Percentiles rank a stretch among this genome's conserved stretches.
Evolutionary conservation across 2,888 invertebrate species (phyloP).

Genomic region (Ptychoptera contaminata): DNA sequence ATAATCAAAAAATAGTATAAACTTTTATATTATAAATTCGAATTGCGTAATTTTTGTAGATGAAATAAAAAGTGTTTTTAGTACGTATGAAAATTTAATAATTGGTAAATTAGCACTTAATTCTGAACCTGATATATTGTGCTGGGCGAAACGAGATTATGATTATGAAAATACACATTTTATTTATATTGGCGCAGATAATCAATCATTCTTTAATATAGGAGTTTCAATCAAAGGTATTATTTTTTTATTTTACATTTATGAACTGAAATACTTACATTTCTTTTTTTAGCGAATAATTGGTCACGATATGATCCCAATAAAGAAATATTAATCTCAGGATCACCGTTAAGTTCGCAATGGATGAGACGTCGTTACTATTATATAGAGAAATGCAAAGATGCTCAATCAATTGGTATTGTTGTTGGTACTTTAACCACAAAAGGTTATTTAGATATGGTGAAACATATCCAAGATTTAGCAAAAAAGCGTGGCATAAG

Average conservation of each 20-base stretch:
- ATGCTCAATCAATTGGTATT: constrained; percentile 74
- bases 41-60: too few species aligned
- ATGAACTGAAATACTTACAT: constrained; percentile 2
- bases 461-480: constrained; percentile 55
- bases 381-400: constrained; percentile 80
- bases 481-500: constrained; percentile 67
- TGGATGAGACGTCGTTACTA: constrained; percentile 68
- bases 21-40: not conserved
- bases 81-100: not conserved
- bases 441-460: constrained; percentile 56
- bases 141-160: constrained; percentile 15
- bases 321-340: constrained; percentile 23
- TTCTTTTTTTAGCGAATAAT: constrained; percentile 31
- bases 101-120: constrained; percentile 7
- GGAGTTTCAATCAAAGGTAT: constrained; percentile 37
- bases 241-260: not conserved
- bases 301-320: constrained; percentile 42
- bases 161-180: constrained; percentile 37
- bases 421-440: constrained; percentile 84
- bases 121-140: constrained; percentile 7
- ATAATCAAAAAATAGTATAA: not conserved
- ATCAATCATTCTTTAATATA: constrained; percentile 46
- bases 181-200: constrained; percentile 49
- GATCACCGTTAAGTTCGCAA: constrained; percentile 33
- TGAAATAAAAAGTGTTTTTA: not conserved